phyloP scores from a whole-genome alignment of 2,888 invertebrate species.

The Lycophotia porphyrea region DNA sequence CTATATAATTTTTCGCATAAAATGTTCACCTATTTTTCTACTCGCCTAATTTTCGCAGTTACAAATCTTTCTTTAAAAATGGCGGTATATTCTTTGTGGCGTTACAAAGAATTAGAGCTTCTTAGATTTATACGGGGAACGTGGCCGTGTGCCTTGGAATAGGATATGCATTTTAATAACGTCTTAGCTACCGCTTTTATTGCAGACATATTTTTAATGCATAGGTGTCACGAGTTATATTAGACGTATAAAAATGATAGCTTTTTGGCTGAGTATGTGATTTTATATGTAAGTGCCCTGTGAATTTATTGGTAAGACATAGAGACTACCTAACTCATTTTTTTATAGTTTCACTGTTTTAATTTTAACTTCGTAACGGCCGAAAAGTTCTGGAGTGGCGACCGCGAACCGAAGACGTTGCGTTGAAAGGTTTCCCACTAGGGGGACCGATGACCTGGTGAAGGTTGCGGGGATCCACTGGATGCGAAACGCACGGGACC shows the following conservation, averaged over 20 bases:
- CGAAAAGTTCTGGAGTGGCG: too few relatives aligned
- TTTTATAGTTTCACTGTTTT: not conserved
- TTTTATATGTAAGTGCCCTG: conserved; percentile 4
- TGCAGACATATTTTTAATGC: conserved; percentile 64
- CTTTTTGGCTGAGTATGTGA: conserved; percentile 10
- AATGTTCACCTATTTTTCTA: conserved; percentile 54
- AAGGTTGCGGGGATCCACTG: too few relatives aligned
- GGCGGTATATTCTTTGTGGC: conserved; percentile 51
- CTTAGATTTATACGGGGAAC: conserved; percentile 71
- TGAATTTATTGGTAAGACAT: conserved; percentile 23
- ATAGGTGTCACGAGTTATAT: conserved; percentile 56
- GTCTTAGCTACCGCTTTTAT: conserved; percentile 57
- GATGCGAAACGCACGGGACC: too few relatives aligned
- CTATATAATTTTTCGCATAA: conserved; percentile 44
- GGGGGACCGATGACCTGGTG: too few relatives aligned
- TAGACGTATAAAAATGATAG: conserved; percentile 50
- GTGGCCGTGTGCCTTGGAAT: conserved; percentile 63
- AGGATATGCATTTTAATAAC: conserved; percentile 74
- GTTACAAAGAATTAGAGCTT: conserved; percentile 72
- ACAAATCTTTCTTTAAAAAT: conserved; percentile 62
- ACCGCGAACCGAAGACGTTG: too few relatives aligned
- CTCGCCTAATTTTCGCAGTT: conserved; percentile 63
- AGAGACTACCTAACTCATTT: not conserved
- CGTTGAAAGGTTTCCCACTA: too few relatives aligned
- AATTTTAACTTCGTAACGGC: not conserved